Evolutionary conservation across 2,113 vertebrate species (phyloP).

Genomic region (Indicator maculatus): DNA sequence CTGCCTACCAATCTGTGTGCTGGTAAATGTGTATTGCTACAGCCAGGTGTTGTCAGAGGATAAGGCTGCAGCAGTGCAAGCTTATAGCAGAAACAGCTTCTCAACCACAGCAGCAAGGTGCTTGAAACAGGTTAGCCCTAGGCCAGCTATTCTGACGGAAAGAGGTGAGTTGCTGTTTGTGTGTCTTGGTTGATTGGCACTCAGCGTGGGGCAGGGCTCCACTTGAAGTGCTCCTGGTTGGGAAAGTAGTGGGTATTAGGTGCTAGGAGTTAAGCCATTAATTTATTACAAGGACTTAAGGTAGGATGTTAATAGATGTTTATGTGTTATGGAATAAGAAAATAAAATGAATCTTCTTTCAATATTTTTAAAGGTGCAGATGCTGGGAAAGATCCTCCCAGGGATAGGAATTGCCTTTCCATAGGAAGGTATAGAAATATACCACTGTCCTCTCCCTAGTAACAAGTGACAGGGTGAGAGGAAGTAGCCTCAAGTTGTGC

Average conservation of each 20-base stretch:
- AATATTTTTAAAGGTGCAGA: not conserved
- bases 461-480: too few species aligned
- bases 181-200: not conserved
- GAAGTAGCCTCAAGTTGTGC: too few species aligned
- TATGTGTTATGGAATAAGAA: not conserved
- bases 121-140: not conserved
- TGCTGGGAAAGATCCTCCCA: not conserved
- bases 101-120: not conserved
- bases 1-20: not conserved
- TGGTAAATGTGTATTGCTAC: not conserved
- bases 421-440: not conserved
- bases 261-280: not conserved
- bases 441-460: not conserved
- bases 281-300: not conserved
- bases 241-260: not conserved
- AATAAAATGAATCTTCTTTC: not conserved
- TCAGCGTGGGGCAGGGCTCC: rapidly evolving
- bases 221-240: not conserved
- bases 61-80: not conserved
- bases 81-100: not conserved
- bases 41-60: not conserved
- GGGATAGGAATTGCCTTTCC: not conserved
- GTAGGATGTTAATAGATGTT: not conserved
- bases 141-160: not conserved
- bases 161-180: not conserved